phyloP scores from a whole-genome alignment of 2,888 invertebrate species.

The Prosopocoilus inquinatus region DNA sequence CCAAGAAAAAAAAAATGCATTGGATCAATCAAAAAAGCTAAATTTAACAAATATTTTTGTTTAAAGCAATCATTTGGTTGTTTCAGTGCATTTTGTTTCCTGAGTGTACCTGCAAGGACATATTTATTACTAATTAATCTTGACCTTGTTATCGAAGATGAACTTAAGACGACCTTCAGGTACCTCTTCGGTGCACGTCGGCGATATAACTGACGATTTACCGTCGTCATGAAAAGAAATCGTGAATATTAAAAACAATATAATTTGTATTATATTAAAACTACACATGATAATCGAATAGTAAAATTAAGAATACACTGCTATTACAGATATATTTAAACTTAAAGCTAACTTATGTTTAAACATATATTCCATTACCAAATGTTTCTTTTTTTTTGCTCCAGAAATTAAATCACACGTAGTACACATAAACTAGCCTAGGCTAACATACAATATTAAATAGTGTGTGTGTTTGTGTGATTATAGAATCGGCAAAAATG shows the following conservation, averaged over 20 bases:
- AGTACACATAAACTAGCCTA: constrained; percentile 36
- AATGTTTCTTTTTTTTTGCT: constrained; percentile 25
- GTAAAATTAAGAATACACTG: constrained; percentile 30
- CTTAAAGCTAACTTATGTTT: constrained; percentile 23
- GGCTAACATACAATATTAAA: constrained; percentile 19
- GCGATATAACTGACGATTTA: too few species aligned
- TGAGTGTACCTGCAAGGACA: too few species aligned
- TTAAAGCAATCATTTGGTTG: too few species aligned
- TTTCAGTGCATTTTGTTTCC: too few species aligned
- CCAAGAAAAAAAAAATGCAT: too few species aligned
- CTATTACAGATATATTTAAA: constrained; percentile 31
- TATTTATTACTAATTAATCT: too few species aligned
- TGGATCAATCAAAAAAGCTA: too few species aligned
- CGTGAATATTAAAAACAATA: constrained; percentile 20
- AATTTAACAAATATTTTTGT: too few species aligned
- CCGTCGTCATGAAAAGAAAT: not conserved
- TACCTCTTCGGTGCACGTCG: too few species aligned
- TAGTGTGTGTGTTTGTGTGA: too few species aligned
- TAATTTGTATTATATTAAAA: constrained; percentile 26
- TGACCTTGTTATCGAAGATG: too few species aligned
- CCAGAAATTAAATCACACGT: constrained; percentile 33
- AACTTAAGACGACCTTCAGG: too few species aligned
- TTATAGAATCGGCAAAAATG: constrained; percentile 9
- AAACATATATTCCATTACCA: constrained; percentile 32
- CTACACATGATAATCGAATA: constrained; percentile 32